Conservation (phyloP, 1,140 invertebrate genomes). For the Heliconius congener region DNA sequence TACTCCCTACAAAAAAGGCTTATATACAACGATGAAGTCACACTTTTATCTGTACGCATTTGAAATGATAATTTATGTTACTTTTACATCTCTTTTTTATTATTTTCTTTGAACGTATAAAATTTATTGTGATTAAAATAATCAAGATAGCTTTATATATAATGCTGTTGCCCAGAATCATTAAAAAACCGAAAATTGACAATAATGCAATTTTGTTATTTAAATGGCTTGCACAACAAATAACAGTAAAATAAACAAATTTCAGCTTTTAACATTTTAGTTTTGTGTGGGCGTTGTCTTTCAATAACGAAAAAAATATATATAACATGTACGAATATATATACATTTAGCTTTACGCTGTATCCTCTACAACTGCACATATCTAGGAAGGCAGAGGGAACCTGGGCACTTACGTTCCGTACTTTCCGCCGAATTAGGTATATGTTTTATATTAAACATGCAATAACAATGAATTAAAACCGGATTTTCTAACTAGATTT, state of each 20-base stretch:
- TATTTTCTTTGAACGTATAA: neutral
- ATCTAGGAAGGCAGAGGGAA: too few relatives aligned
- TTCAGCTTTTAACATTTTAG: too few relatives aligned
- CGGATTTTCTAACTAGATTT: neutral
- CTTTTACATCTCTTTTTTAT: neutral
- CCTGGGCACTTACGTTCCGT: too few relatives aligned
- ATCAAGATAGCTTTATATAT: neutral
- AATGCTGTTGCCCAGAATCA: neutral
- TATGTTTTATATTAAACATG: neutral
- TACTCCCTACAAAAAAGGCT: slow-evolving; percentile 1
- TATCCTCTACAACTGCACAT: too few relatives aligned
- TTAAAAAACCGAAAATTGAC: neutral
- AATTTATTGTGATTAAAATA: slow-evolving; percentile 1
- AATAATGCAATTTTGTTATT: neutral
- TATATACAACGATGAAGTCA: neutral
- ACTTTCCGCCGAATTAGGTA: too few relatives aligned
- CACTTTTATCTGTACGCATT: slow-evolving; percentile 12
- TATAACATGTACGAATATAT: too few relatives aligned
- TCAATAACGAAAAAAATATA: too few relatives aligned
- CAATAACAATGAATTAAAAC: neutral
- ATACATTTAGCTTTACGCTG: too few relatives aligned
- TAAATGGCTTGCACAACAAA: too few relatives aligned
- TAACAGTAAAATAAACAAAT: too few relatives aligned
- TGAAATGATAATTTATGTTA: slow-evolving; percentile 12
- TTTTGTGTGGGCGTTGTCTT: too few relatives aligned